Evolutionary conservation across 2,797 vertebrate genomes (phyloP).

Genomic region (Linurgus olivaceus): DNA sequence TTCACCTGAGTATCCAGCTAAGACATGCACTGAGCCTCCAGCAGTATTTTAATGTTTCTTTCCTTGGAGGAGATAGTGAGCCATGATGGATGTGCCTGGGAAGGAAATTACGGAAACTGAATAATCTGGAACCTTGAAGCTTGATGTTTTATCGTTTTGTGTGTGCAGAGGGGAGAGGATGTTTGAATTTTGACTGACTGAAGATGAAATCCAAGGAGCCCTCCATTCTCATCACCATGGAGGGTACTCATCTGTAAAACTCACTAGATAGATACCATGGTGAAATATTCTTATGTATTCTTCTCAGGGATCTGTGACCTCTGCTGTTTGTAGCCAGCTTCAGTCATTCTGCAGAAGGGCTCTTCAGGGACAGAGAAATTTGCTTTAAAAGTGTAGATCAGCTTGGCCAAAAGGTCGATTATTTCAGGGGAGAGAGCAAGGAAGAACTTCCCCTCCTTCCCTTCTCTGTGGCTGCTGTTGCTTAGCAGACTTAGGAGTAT

Average conservation of each 20-base stretch:
- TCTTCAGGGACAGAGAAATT: background rate
- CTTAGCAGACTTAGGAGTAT: background rate
- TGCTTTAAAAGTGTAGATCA: background rate
- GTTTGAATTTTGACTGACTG: background rate
- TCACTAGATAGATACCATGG: background rate
- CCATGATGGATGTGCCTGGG: background rate
- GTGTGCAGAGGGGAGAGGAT: background rate
- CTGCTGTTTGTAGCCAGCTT: background rate
- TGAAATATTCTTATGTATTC: background rate
- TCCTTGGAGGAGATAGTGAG: background rate
- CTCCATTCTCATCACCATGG: background rate
- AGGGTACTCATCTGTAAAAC: background rate
- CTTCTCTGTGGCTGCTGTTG: background rate
- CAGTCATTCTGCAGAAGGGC: background rate
- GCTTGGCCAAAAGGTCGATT: background rate
- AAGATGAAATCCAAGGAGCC: background rate
- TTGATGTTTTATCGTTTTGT: background rate
- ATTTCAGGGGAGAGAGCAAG: background rate
- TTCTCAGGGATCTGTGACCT: background rate
- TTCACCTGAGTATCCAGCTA: background rate
- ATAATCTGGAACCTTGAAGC: background rate
- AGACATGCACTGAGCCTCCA: background rate
- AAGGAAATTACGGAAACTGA: background rate
- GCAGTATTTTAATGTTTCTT: background rate
- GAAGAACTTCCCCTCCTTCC: background rate